Conservation (phyloP, 1,140 invertebrate species). For the Drosophila neocordata region DNA sequence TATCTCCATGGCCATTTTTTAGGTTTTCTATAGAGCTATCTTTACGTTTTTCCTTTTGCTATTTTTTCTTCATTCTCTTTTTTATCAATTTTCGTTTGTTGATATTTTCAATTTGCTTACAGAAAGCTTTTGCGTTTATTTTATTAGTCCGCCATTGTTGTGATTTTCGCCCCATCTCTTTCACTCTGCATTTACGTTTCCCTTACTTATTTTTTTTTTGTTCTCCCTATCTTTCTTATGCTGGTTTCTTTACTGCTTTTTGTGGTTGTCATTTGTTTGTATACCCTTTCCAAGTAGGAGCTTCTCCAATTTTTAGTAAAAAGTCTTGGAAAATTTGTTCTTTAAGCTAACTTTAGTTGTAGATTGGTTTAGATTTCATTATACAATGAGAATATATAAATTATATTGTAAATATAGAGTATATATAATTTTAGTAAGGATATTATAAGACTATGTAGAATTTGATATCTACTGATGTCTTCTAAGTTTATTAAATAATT, state of each 20-base stretch:
- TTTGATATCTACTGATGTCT: too few species aligned
- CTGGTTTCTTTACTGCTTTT: slow-evolving; percentile 42
- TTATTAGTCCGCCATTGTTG: slow-evolving; percentile 76
- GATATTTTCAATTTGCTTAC: slow-evolving; percentile 82
- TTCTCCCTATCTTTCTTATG: neutral
- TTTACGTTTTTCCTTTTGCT: slow-evolving; percentile 21
- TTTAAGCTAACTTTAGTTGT: too few species aligned
- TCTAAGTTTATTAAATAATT: too few species aligned
- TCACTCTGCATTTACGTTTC: neutral
- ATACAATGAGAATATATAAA: too few species aligned
- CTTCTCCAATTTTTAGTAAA: too few species aligned
- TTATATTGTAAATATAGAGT: too few species aligned
- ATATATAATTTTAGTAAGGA: too few species aligned
- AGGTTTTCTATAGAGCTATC: slow-evolving; percentile 28
- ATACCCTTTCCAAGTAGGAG: neutral
- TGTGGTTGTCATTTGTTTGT: slow-evolving; percentile 52
- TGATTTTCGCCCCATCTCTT: slow-evolving; percentile 1
- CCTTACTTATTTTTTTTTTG: neutral
- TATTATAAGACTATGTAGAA: neutral
- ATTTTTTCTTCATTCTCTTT: slow-evolving; percentile 17
- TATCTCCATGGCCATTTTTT: slow-evolving; percentile 20
- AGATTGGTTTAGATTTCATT: too few species aligned
- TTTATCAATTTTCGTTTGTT: slow-evolving; percentile 79
- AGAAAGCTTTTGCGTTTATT: slow-evolving; percentile 79
- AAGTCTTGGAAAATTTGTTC: too few species aligned